phyloP scores from a whole-genome alignment of 2,113 vertebrate genomes.

The Sinocyclocheilus anshuiensis region DNA sequence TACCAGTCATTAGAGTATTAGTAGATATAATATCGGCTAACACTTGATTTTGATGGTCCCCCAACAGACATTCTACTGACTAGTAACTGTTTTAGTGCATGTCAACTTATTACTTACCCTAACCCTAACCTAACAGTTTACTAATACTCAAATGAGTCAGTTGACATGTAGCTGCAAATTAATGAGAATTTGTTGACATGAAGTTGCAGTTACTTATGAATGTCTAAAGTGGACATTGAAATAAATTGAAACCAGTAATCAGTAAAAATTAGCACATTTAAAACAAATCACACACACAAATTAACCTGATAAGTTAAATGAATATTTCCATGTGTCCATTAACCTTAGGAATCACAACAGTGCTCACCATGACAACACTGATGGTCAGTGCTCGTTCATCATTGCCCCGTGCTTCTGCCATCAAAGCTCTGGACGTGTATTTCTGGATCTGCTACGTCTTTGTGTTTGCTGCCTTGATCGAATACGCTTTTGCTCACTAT shows the following conservation, averaged over 20 bases:
- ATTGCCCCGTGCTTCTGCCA: slow-evolving; percentile 90
- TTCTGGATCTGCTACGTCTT: slow-evolving; percentile 99
- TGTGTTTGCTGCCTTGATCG: slow-evolving; percentile 94
- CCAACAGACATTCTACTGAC: too few relatives aligned
- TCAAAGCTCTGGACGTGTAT: slow-evolving; percentile 96
- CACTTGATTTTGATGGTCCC: too few relatives aligned
- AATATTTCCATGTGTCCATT: not conserved
- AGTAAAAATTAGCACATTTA: not conserved
- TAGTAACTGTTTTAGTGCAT: too few relatives aligned
- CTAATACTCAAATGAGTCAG: too few relatives aligned
- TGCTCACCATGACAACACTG: slow-evolving; percentile 96
- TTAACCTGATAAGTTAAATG: not conserved
- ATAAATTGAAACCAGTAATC: not conserved
- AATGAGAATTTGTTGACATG: too few relatives aligned
- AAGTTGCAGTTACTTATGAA: too few relatives aligned
- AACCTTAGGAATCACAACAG: slow-evolving; percentile 90
- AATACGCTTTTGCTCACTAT: slow-evolving; percentile 97
- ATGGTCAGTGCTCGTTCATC: slow-evolving; percentile 97
- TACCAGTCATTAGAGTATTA: too few relatives aligned
- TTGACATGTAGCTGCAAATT: too few relatives aligned
- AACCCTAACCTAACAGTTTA: too few relatives aligned
- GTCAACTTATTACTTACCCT: too few relatives aligned
- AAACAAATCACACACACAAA: not conserved
- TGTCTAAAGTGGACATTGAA: too few relatives aligned
- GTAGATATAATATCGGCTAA: too few relatives aligned